These are phyloP conservation scores for Drosophila triauraria DNA, from an alignment of 1,140 invertebrate genomes.

Conservation along the genomic window DNA sequence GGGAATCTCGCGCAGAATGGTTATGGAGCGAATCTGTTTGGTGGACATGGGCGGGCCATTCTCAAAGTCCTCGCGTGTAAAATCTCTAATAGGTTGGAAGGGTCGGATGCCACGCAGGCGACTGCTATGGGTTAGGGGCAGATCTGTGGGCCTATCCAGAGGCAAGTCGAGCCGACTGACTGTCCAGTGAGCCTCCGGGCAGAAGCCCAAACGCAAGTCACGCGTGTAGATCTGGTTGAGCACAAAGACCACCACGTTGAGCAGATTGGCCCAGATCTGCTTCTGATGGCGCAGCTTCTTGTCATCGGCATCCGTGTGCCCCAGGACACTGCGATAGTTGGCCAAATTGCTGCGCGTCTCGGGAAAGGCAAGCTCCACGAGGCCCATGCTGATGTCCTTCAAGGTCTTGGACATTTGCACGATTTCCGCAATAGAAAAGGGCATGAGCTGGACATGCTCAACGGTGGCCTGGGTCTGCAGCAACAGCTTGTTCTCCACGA, in stretches of 20 bases:
- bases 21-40: slow-evolving; percentile 94
- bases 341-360: slow-evolving; percentile 89
- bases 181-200: slow-evolving; percentile 92
- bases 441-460: slow-evolving; percentile 76
- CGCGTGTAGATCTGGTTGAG: slow-evolving; percentile 92
- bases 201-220: slow-evolving; percentile 91
- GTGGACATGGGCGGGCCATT: slow-evolving; percentile 94
- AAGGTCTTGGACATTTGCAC: slow-evolving; percentile 89
- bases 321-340: slow-evolving; percentile 84
- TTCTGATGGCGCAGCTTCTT: slow-evolving; percentile 85
- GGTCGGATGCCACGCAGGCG: slow-evolving; percentile 87
- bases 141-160: slow-evolving; percentile 88
- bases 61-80: slow-evolving; percentile 88
- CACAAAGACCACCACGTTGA: slow-evolving; percentile 87
- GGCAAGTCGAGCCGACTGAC: slow-evolving; percentile 89
- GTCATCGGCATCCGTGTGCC: slow-evolving; percentile 73
- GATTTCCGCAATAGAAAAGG: slow-evolving; percentile 85
- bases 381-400: slow-evolving; percentile 93
- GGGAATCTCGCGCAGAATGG: slow-evolving; percentile 95
- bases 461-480: slow-evolving; percentile 43
- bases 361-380: slow-evolving; percentile 96
- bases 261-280: slow-evolving; percentile 86
- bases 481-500: slow-evolving; percentile 87
- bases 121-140: slow-evolving; percentile 87
- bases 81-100: slow-evolving; percentile 88